A percentile compares a stretch with the other conserved stretches of the same genome.
phyloP scores from a whole-genome alignment of 1,140 invertebrate species.

The Meloidogyne exigua region DNA sequence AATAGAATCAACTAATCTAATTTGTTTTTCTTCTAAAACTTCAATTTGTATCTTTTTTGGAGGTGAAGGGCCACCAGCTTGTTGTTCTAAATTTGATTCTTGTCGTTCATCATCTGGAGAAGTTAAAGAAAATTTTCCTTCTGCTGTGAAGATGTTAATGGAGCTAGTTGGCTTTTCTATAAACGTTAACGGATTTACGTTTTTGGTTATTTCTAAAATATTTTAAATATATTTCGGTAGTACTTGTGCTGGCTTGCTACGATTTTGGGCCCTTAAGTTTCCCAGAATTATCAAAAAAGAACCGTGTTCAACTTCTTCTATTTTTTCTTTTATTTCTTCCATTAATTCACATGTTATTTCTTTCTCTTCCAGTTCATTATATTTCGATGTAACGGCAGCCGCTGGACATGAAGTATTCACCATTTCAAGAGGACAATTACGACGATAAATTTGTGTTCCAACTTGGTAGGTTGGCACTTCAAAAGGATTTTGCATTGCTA shows the following conservation, averaged over 20 bases:
- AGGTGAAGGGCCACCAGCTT: neutral
- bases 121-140: neutral
- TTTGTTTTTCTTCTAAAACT: neutral
- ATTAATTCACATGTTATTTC: neutral
- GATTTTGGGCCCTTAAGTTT: too few species aligned
- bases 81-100: neutral
- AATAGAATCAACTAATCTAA: neutral
- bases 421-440: constrained; percentile 25
- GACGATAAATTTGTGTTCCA: constrained; percentile 17
- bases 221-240: too few species aligned
- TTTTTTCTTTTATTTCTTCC: neutral
- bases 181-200: too few species aligned
- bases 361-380: neutral
- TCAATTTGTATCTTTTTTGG: constrained; percentile 1
- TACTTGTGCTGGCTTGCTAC: too few species aligned
- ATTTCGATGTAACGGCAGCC: neutral
- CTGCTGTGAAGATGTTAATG: neutral
- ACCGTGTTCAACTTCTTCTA: neutral
- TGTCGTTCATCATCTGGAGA: neutral
- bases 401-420: constrained; percentile 8
- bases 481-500: constrained; percentile 24
- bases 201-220: too few species aligned
- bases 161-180: neutral
- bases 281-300: neutral
- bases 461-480: constrained; percentile 13